Percentiles rank a stretch among this genome's conserved stretches.
phyloP scores from a whole-genome alignment of 2,797 vertebrate genomes.

The Sebastes flavidus region DNA sequence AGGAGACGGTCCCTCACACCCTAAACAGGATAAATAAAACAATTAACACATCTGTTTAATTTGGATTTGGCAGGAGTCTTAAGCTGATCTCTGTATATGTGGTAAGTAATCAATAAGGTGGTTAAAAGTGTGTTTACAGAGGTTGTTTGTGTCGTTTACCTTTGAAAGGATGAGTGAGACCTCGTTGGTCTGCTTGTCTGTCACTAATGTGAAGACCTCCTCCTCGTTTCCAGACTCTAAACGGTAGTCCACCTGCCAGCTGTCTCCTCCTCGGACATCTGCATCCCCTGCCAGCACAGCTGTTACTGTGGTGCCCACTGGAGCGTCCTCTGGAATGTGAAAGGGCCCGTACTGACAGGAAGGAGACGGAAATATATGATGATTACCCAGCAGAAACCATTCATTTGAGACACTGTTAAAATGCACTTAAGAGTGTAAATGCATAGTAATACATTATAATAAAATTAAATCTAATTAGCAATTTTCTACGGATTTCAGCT shows the following conservation, averaged over 20 bases:
- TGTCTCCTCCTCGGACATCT: slow-evolving; percentile 84
- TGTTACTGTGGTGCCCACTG: slow-evolving; percentile 76
- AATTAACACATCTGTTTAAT: neutral
- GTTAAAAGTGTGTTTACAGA: neutral
- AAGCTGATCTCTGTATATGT: neutral
- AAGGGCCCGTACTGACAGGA: slow-evolving; percentile 79
- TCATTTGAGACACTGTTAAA: neutral
- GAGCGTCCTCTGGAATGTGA: slow-evolving; percentile 76
- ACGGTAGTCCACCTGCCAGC: slow-evolving; percentile 82
- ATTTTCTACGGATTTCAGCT: neutral
- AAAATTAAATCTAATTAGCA: neutral
- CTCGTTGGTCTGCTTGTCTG: slow-evolving; percentile 71
- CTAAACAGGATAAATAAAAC: neutral
- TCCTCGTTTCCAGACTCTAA: slow-evolving; percentile 84
- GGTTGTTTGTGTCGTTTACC: slow-evolving; percentile 56
- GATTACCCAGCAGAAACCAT: neutral
- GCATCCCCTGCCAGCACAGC: slow-evolving; percentile 79
- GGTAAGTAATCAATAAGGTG: neutral
- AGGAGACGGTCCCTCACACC: neutral
- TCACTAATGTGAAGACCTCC: slow-evolving; percentile 76
- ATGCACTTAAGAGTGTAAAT: neutral
- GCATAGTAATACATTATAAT: neutral
- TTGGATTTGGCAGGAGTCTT: neutral
- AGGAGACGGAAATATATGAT: neutral
- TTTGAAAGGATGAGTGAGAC: slow-evolving; percentile 81